phyloP scores from a whole-genome alignment of 2,797 vertebrate genomes.

The Salarias fasciatus region DNA sequence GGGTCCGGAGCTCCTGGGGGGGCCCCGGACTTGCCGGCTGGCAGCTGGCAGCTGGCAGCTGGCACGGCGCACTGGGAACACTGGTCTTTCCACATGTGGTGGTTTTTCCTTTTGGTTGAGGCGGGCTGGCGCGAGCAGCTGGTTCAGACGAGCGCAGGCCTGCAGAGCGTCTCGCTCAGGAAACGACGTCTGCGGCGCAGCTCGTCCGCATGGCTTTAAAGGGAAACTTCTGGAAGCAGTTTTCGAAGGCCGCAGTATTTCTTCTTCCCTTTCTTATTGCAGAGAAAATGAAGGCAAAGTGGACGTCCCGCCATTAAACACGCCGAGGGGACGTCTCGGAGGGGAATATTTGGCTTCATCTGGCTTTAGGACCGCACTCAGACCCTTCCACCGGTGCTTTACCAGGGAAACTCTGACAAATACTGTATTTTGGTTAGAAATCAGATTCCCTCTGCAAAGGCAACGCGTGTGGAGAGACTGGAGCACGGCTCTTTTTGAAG shows the following conservation, averaged over 20 bases:
- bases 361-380: conserved; percentile 6
- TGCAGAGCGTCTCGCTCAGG: too few relatives aligned
- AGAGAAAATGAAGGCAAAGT: conserved; percentile 63
- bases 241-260: conserved; percentile 63
- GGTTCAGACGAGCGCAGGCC: conserved; percentile 47
- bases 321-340: too few relatives aligned
- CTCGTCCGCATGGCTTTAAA: too few relatives aligned
- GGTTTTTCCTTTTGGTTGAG: conserved; percentile 75
- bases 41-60: conserved; percentile 57
- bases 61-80: conserved; percentile 64
- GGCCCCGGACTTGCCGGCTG: conserved; percentile 54
- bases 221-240: conserved; percentile 60
- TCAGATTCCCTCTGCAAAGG: conserved; percentile 54
- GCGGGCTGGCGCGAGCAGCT: conserved; percentile 70
- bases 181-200: too few relatives aligned
- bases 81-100: conserved; percentile 28
- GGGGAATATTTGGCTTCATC: conserved; percentile 56
- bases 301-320: too few relatives aligned
- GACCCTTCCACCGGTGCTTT: conserved; percentile 41
- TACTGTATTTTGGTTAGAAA: conserved; percentile 77
- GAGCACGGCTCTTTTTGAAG: conserved; percentile 43
- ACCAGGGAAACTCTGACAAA: conserved; percentile 51
- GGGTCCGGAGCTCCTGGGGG: too few relatives aligned
- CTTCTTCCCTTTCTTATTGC: conserved; percentile 47
- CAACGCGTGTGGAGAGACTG: too few relatives aligned